phyloP scores from a whole-genome alignment of 2,113 vertebrate genomes.

The Hippolais icterina region DNA sequence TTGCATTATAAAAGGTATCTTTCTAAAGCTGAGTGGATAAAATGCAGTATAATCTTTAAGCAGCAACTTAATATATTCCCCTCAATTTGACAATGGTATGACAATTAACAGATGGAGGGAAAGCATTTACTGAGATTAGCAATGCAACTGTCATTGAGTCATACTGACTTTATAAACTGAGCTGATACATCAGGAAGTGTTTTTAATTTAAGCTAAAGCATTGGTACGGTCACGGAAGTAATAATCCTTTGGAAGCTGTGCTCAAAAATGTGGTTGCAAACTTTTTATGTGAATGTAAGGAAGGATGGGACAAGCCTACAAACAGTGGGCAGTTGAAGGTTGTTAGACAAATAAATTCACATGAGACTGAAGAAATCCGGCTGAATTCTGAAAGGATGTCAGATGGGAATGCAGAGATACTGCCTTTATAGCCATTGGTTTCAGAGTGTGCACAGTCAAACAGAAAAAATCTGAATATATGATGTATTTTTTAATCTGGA shows the following conservation, averaged over 20 bases:
- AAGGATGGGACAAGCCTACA: not conserved
- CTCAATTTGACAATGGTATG: not conserved
- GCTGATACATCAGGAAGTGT: not conserved
- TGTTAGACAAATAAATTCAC: not conserved
- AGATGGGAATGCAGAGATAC: accelerated
- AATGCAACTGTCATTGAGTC: not conserved
- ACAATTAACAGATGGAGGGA: slow-evolving; percentile 16
- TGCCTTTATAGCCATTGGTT: not conserved
- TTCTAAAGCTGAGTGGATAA: not conserved
- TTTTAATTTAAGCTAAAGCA: not conserved
- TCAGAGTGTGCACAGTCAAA: not conserved
- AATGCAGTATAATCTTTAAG: not conserved
- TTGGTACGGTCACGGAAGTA: not conserved
- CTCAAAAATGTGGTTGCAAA: not conserved
- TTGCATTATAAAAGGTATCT: not conserved
- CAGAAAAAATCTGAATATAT: not conserved
- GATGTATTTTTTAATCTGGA: not conserved
- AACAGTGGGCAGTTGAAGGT: not conserved
- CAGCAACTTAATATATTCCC: not conserved
- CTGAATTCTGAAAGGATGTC: not conserved
- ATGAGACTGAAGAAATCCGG: not conserved
- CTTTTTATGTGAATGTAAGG: not conserved
- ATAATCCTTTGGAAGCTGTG: not conserved
- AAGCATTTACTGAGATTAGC: not conserved
- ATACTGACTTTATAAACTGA: not conserved